phyloP scores from a whole-genome alignment of 2,888 invertebrate genomes.

The Drosophila mettleri region DNA sequence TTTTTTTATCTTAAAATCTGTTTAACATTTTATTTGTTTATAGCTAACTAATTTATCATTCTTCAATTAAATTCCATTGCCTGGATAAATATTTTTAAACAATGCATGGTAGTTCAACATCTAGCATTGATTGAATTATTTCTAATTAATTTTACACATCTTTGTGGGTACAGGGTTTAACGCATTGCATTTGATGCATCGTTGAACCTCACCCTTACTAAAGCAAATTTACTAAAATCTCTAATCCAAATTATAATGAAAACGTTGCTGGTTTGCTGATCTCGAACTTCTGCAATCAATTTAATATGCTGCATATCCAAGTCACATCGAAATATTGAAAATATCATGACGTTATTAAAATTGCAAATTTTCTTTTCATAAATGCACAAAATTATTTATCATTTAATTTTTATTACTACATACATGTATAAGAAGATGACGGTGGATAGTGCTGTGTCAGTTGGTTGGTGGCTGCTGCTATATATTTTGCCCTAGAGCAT shows the following conservation, averaged over 20 bases:
- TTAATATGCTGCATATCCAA: not conserved
- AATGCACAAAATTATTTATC: not conserved
- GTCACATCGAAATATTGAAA: not conserved
- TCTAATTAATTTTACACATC: not conserved
- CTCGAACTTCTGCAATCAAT: not conserved
- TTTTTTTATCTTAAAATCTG: too few relatives aligned
- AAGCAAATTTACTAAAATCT: not conserved
- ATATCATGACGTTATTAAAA: not conserved
- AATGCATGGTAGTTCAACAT: too few relatives aligned
- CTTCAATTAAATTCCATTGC: too few relatives aligned
- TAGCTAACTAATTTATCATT: too few relatives aligned
- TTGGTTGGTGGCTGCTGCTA: conserved; percentile 47
- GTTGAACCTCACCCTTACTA: not conserved
- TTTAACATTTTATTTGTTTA: too few relatives aligned
- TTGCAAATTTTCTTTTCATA: not conserved
- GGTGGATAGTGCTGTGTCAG: conserved; percentile 26
- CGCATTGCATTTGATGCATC: not conserved
- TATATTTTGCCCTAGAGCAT: conserved; percentile 10
- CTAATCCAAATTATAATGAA: not conserved
- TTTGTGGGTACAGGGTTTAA: too few relatives aligned
- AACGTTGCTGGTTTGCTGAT: not conserved
- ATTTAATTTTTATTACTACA: not conserved
- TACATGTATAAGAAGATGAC: not conserved
- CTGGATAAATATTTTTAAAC: too few relatives aligned
- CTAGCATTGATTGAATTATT: too few relatives aligned